These are phyloP conservation scores for Hucho hucho DNA, from an alignment of 2,113 vertebrate genomes.

Conservation along the genomic window DNA sequence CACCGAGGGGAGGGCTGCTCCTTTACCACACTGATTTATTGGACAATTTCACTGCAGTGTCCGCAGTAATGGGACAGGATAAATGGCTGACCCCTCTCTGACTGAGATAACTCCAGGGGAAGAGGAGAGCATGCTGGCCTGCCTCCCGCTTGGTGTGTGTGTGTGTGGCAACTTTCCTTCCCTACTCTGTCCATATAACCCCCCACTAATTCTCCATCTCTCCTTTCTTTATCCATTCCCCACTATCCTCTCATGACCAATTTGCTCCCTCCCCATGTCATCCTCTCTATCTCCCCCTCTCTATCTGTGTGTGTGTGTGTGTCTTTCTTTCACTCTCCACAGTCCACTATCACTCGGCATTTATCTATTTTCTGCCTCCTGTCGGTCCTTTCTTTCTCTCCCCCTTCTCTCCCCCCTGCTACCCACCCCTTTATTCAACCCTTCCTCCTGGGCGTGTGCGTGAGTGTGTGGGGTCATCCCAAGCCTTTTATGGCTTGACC, in stretches of 20 bases:
- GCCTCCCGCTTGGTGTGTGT: background rate
- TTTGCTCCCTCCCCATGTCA: slow-evolving; percentile 45
- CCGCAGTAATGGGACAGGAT: slow-evolving; percentile 76
- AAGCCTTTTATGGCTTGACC: background rate
- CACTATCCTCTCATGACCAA: slow-evolving; percentile 49
- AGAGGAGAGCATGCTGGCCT: slow-evolving; percentile 36
- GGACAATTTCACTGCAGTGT: slow-evolving; percentile 78
- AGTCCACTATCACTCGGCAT: slow-evolving; percentile 4
- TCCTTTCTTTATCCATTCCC: slow-evolving; percentile 33
- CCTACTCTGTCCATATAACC: slow-evolving; percentile 5
- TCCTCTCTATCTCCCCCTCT: slow-evolving; percentile 34
- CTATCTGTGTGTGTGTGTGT: slow-evolving; percentile 15
- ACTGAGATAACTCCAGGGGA: slow-evolving; percentile 62
- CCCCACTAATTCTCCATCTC: slow-evolving; percentile 13
- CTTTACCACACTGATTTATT: slow-evolving; percentile 77
- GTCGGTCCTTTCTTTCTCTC: background rate
- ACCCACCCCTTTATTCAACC: background rate
- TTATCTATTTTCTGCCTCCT: slow-evolving; percentile 25
- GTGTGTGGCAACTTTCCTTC: slow-evolving; percentile 4
- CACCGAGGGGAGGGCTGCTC: slow-evolving; percentile 39
- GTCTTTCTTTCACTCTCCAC: background rate
- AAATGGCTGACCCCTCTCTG: slow-evolving; percentile 74
- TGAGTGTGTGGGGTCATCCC: background rate
- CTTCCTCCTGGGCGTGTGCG: background rate
- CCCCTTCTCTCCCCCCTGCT: background rate